Conservation (phyloP, 2,888 invertebrate species). For the Ophonus ardosiacus region DNA sequence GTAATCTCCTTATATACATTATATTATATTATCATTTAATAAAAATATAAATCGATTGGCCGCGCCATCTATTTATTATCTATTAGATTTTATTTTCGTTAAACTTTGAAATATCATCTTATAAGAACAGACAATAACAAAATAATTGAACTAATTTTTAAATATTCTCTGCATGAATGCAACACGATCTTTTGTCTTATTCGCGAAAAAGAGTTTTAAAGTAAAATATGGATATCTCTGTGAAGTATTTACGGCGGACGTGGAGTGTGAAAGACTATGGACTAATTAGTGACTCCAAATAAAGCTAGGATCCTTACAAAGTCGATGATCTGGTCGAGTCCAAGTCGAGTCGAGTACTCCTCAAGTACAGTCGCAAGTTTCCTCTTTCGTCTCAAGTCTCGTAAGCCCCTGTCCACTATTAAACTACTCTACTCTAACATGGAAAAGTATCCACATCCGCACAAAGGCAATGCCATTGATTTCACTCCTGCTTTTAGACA, state of each 20-base stretch:
- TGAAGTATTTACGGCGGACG: conserved; percentile 10
- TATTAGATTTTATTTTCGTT: no score
- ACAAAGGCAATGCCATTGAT: neutral
- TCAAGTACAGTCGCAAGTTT: conserved; percentile 31
- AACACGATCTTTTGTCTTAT: no score
- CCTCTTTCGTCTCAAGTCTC: conserved; percentile 51
- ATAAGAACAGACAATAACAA: no score
- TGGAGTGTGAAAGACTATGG: conserved; percentile 17
- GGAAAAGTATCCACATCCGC: neutral
- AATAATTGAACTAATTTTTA: no score
- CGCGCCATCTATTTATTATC: neutral
- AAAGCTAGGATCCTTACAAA: conserved; percentile 68
- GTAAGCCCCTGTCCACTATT: conserved; percentile 8
- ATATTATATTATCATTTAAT: conserved; percentile 14
- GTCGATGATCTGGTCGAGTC: conserved; percentile 62
- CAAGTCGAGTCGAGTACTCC: conserved; percentile 39
- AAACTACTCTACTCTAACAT: neutral
- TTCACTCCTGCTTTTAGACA: neutral
- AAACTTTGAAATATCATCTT: neutral
- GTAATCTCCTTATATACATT: conserved; percentile 17
- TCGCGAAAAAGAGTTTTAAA: neutral
- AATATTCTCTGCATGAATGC: no score
- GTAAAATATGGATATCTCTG: neutral
- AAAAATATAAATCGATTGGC: neutral
- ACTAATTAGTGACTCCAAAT: conserved; percentile 71